Percentiles rank a stretch among this genome's conserved stretches.
Conservation (phyloP, 2,888 invertebrate genomes). For the Phragmatobia fuliginosa region DNA sequence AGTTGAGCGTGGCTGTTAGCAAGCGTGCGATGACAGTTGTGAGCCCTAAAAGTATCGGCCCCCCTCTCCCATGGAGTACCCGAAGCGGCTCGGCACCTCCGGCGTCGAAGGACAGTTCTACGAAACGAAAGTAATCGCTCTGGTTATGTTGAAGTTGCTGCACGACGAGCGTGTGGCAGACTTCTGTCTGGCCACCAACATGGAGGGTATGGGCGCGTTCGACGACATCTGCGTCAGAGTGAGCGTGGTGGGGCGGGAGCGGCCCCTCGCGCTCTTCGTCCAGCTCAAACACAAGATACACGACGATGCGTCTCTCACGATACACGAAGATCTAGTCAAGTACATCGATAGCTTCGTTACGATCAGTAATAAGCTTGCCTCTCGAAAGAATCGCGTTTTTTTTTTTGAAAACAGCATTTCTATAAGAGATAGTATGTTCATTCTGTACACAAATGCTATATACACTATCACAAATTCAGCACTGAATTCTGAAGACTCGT, state of each 20-base stretch:
- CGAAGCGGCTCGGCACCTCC: background rate
- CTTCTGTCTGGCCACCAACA: slow-evolving; percentile 26
- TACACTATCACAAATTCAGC: background rate
- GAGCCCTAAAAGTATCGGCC: too few species aligned
- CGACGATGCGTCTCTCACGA: background rate
- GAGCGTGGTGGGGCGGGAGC: background rate
- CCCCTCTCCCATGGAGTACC: background rate
- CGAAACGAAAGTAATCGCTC: background rate
- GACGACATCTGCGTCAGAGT: background rate
- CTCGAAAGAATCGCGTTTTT: background rate
- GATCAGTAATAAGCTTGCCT: background rate
- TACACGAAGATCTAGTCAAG: background rate
- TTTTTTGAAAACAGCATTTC: background rate
- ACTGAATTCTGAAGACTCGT: background rate
- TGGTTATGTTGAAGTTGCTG: background rate
- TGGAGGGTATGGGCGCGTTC: slow-evolving; percentile 13
- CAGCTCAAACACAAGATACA: background rate
- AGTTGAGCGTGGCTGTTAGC: background rate
- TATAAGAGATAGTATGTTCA: background rate
- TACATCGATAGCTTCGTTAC: background rate
- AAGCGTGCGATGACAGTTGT: background rate
- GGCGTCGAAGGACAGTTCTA: background rate
- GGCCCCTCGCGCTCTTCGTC: background rate
- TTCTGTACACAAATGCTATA: background rate
- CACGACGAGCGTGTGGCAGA: slow-evolving; percentile 27